Base-by-base conservation (phyloP, 2,888 invertebrate genomes). In the Apomyelois bistriatella region DNA sequence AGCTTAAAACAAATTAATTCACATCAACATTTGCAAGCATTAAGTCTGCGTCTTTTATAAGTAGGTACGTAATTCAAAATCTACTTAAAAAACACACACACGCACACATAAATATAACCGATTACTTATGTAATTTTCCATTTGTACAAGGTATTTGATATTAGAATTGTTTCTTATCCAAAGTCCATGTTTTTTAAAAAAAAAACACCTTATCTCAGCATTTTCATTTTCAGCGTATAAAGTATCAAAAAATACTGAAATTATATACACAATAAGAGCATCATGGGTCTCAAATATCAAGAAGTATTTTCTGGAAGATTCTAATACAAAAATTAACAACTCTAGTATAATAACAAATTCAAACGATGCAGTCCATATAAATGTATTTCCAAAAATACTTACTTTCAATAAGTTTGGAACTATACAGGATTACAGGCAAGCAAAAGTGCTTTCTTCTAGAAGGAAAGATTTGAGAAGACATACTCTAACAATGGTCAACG, bases 401-500 rank as follows among this genome's bases (percentile, higher is more conserved):
- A 40, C 30, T 15, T 15, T 46, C 10, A 32, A 32, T 6, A 72
- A 72, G 41, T 70, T 72, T 55, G 84, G 85, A 0, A 32, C 62
- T 10, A 60, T 80, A 41, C 74, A 78, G 67, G 82, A 87, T 52
- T 75, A 70, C 35, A 80, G 83, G 58, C 56, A 53, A 10, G 68
- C 70, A 0, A 79, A 68, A 49, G 72, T 77, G 0, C 10, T 85
- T 15, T 78, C 78, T 17, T 53, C 64, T 0, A 76, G 82, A 61
- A 74, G 89, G 49, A 65, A 59, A 8, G 59, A 88, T 55, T 57
- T 89, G n/a, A 74, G 70, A 47, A 58, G 68, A 51, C 79, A 79
- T 55, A 64, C 66, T 0, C 61, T 88, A 0, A 85, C 82, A 0
- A 79, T 88, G 76, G 76, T 68, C 0, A 85, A 80, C 55, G 87